phyloP scores from a whole-genome alignment of 2,888 invertebrate species.

The Drosophila colorata region DNA sequence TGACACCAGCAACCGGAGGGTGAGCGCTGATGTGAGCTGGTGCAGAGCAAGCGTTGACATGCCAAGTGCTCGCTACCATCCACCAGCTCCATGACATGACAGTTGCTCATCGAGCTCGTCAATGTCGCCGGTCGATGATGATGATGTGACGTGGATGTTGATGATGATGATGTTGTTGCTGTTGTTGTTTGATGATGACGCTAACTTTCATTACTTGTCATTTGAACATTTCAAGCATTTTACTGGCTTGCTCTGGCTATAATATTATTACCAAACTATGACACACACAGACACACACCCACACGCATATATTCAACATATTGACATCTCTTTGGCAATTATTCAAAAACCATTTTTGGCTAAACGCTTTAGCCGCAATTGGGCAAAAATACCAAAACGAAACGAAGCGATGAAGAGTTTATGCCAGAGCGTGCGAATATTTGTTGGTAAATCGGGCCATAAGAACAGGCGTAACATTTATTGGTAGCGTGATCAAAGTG shows the following conservation, averaged over 20 bases:
- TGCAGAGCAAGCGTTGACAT: slow-evolving; percentile 65
- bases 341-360: slow-evolving; percentile 61
- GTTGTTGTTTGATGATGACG: slow-evolving; percentile 57
- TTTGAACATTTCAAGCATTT: slow-evolving; percentile 58
- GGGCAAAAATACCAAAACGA: slow-evolving; percentile 46
- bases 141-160: slow-evolving; percentile 17
- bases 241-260: slow-evolving; percentile 32
- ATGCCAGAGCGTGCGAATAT: slow-evolving; percentile 46
- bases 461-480: slow-evolving; percentile 1
- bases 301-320: slow-evolving; percentile 24
- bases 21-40: slow-evolving; percentile 21
- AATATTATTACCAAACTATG: slow-evolving; percentile 56
- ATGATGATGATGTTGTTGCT: slow-evolving; percentile 18
- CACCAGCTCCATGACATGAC: slow-evolving; percentile 62
- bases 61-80: slow-evolving; percentile 50
- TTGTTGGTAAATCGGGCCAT: slow-evolving; percentile 18
- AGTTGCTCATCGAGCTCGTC: slow-evolving; percentile 67
- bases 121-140: slow-evolving; percentile 35
- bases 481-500: slow-evolving; percentile 12
- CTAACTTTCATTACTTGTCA: slow-evolving; percentile 69
- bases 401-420: slow-evolving; percentile 37
- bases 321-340: slow-evolving; percentile 55
- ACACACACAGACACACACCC: slow-evolving; percentile 28
- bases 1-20: slow-evolving; percentile 35
- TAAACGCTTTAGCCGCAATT: slow-evolving; percentile 63